Evolutionary conservation across 2,797 vertebrate species (phyloP), one percentile per base, ranked within the genome.

Genomic region (Phoxinus dragarum): DNA sequence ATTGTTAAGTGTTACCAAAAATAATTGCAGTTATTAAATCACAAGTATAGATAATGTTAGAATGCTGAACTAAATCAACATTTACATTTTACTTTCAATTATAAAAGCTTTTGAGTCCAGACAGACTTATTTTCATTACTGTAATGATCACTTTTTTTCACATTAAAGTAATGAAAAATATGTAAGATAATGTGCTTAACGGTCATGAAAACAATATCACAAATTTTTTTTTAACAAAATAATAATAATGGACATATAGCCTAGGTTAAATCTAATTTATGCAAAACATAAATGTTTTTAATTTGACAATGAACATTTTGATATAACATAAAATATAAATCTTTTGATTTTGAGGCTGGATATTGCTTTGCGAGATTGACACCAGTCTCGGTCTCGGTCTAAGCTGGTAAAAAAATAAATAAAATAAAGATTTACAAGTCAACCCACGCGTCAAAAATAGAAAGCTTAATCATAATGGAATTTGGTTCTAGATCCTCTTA

Each of bases 391-490:
- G 7, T 78, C 38, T 77, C 23, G 3, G 8, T 77, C 54, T 36
- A 36, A 68, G 44, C 78, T 36, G 61, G 11, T 16, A 8, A 64
- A 71, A 42, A 59, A 42, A 14, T 8, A 61, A 31, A 17, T 0
- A 40, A 42, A 4, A 49, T 3, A n/a, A 44, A 36, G 8, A 56
- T 34, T 77, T 38, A 84, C 27, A 78, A 69, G 21, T 69, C 36
- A 78, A 79, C 38, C 40, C 21, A 47, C 52, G 3, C 19, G 38
- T 79, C 38, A 78, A 61, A 78, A 79, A 61, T 36, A 71, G 66
- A 84, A 84, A 27, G 42, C 31, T 66, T 84, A 80, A 67, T 79
- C 59, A 74, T 74, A 80, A 87, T 74, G 27, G 27, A 67, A 84
- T 84, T 84, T 73, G 36, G 34, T 68, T 59, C 66, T 44, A n/a